Evolutionary conservation across 1,140 invertebrate species (phyloP).

Genomic region (Charaxes varanes): DNA sequence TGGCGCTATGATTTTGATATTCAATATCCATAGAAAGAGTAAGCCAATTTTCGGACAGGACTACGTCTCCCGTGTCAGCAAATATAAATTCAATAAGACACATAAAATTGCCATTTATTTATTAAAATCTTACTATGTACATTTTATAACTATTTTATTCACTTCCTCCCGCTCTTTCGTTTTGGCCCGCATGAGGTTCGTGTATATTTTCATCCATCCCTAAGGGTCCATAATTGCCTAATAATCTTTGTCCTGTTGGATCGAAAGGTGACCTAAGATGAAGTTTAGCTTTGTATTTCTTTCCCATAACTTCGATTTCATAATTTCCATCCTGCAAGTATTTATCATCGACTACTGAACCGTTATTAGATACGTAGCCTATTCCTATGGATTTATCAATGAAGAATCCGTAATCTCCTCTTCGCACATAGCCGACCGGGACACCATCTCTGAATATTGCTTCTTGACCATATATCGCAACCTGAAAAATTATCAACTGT

Average conservation of each 20-base stretch:
- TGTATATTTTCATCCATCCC: conserved; percentile 58
- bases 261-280: conserved; percentile 88
- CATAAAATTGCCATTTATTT: no score
- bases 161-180: conserved; percentile 62
- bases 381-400: conserved; percentile 81
- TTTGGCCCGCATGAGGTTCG: conserved; percentile 68
- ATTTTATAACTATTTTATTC: conserved; percentile 41
- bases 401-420: conserved; percentile 86
- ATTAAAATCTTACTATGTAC: no score
- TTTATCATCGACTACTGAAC: conserved; percentile 75
- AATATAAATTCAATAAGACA: no score
- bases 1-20: no score
- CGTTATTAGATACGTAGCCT: conserved; percentile 67
- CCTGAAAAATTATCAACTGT: conserved; percentile 53
- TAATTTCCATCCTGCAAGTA: conserved; percentile 84
- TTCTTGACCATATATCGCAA: conserved; percentile 88
- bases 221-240: conserved; percentile 60
- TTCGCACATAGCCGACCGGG: conserved; percentile 84
- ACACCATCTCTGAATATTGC: conserved; percentile 85
- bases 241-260: conserved; percentile 73
- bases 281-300: conserved; percentile 79
- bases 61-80: no score
- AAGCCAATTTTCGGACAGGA: no score
- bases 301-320: conserved; percentile 86
- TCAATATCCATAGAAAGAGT: no score